Conservation (phyloP, 2,888 invertebrate genomes). For the Rhimphoctona megacephalus region DNA sequence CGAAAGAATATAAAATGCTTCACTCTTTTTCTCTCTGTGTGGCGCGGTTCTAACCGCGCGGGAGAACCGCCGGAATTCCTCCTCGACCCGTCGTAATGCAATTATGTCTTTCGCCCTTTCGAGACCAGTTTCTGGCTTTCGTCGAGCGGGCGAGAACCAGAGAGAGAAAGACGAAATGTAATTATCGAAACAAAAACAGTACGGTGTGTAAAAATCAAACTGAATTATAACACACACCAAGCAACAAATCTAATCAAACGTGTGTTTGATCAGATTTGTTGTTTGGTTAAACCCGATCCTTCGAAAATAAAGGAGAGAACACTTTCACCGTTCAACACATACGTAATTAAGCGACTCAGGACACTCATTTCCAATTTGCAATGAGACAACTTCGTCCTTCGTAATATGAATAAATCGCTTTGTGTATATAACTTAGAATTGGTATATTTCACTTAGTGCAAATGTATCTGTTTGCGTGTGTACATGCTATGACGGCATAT, state of each 20-base stretch:
- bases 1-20: constrained; percentile 36
- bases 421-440: neutral
- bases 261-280: constrained; percentile 14
- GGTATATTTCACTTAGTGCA: neutral
- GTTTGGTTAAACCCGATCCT: neutral
- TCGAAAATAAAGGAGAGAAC: neutral
- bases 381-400: neutral
- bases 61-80: constrained; percentile 29
- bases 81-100: constrained; percentile 41
- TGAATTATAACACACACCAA: neutral
- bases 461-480: constrained; percentile 1
- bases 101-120: constrained; percentile 29
- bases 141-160: neutral
- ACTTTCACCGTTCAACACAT: neutral
- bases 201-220: neutral
- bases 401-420: neutral
- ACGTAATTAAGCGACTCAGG: constrained; percentile 44
- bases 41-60: neutral
- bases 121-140: constrained; percentile 6
- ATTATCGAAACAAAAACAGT: constrained; percentile 19
- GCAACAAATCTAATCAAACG: no score
- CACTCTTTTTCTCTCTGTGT: neutral
- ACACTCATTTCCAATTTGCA: constrained; percentile 14
- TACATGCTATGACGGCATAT: neutral
- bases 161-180: constrained; percentile 19